Evolutionary conservation across 1,140 invertebrate species (phyloP).

Genomic region (Lutraria rhynchaena): DNA sequence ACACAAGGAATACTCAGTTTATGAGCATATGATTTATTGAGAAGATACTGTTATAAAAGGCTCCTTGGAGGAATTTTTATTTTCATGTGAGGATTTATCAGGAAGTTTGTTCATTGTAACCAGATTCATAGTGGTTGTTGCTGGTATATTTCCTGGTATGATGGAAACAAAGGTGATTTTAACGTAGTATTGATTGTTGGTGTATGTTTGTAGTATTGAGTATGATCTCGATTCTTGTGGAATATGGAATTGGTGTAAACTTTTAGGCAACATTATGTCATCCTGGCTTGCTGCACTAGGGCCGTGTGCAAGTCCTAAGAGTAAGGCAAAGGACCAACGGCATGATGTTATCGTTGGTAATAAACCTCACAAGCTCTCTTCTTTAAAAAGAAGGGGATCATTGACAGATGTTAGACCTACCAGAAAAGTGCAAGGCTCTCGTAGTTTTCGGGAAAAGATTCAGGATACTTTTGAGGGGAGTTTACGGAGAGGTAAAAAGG

Average conservation of each 20-base stretch:
- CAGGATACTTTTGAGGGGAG: conserved; percentile 58
- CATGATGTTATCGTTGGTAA: background rate
- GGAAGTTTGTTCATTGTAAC: conserved; percentile 19
- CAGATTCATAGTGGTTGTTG: conserved; percentile 24
- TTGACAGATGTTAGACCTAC: conserved; percentile 49
- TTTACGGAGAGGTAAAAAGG: conserved; percentile 51
- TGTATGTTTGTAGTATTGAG: no score
- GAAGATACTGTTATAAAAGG: conserved; percentile 37
- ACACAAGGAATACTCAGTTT: conserved; percentile 43
- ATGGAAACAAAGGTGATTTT: conserved; percentile 2
- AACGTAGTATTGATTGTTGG: background rate
- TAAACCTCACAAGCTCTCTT: conserved; percentile 29
- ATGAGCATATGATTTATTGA: conserved; percentile 45
- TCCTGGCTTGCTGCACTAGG: conserved; percentile 59
- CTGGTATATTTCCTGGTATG: background rate
- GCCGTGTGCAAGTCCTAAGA: conserved; percentile 56
- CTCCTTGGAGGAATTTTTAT: conserved; percentile 50
- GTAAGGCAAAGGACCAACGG: conserved; percentile 50
- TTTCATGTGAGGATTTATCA: conserved; percentile 23
- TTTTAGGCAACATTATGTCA: conserved; percentile 3
- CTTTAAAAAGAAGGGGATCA: conserved; percentile 52
- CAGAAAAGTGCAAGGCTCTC: conserved; percentile 49
- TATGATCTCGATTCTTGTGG: background rate
- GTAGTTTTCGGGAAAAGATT: conserved; percentile 56
- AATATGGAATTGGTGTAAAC: background rate